Percentiles rank a stretch among this genome's conserved stretches.
phyloP scores from a whole-genome alignment of 2,113 vertebrate genomes.

The Procavia capensis region DNA sequence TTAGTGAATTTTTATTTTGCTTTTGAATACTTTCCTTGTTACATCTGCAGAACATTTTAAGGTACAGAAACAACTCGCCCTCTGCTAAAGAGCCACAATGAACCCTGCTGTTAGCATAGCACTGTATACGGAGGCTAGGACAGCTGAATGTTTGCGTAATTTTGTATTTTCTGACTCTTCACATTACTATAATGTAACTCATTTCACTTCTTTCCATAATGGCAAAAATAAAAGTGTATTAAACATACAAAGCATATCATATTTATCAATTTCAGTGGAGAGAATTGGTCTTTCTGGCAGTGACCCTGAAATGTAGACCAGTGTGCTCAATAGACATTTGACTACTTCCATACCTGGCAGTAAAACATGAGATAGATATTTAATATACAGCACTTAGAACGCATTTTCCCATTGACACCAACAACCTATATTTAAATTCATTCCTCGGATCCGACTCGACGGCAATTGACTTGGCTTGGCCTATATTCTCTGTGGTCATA shows the following conservation, averaged over 20 bases:
- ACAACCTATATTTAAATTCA: slow-evolving; percentile 49
- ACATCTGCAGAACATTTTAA: neutral
- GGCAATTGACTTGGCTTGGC: too few relatives aligned
- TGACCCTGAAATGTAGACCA: slow-evolving; percentile 56
- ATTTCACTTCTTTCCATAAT: slow-evolving; percentile 35
- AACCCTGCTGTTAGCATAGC: neutral
- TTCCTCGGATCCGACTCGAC: too few relatives aligned
- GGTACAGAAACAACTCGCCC: neutral
- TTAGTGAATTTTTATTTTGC: neutral
- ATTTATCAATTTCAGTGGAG: neutral
- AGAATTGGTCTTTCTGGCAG: slow-evolving; percentile 16
- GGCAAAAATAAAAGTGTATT: slow-evolving; percentile 47
- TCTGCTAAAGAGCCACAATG: neutral
- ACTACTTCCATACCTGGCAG: slow-evolving; percentile 56
- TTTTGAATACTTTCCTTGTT: neutral
- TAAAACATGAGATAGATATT: slow-evolving; percentile 52
- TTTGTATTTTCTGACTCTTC: neutral
- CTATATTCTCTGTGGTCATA: neutral
- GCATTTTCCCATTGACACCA: slow-evolving; percentile 44
- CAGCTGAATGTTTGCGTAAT: neutral
- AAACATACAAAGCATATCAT: slow-evolving; percentile 36
- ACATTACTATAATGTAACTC: neutral
- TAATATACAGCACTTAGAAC: slow-evolving; percentile 3
- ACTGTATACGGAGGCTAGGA: neutral
- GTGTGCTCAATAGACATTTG: slow-evolving; percentile 43